Evolutionary conservation across 37 sponge, comb jelly and placozoan species (phyloP), one percentile per base, ranked within the genome.

Genomic region (Bolinopsis microptera): DNA sequence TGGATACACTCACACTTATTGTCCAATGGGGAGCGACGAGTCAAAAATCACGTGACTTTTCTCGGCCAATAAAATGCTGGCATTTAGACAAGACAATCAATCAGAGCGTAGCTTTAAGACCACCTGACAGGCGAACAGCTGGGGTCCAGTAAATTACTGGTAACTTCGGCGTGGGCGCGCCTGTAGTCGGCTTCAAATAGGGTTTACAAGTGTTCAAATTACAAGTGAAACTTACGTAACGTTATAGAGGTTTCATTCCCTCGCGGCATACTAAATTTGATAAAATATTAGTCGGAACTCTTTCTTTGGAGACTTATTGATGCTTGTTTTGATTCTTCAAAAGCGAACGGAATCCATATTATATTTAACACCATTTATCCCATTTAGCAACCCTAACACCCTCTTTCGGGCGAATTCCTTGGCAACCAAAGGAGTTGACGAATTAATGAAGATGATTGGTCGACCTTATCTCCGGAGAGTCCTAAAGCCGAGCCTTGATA

Each of bases 361-460:
- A n/a, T n/a, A n/a, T n/a, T 48, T 48, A 48, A 48, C 5, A 48
- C 30, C 74, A 72, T 72, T 24, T 72, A 21, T 82, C 30, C 26
- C 23, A 36, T 92, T n/a, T 38, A 96, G 95, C 38, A 96, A 96
- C 38, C 94, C 95, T 30, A 96, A 96, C 72, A 96, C 97, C 0
- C 94, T 96, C n/a, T 96, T 96, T 69, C 93, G 97, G 16, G 97
- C 96, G 23, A 96, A 96, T 90, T 95, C 96, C 13, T 72, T 96
- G 35, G 96, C 94, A 0, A 93, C 96, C 23, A 96, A 96, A 69
- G 94, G 94, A 0, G 93, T 96, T 37, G 97, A 96, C 74, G 97
- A 96, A 90, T 94, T 95, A n/a, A 96, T 96, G 96, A 96, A 96
- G 77, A 48, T 95, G 76, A 92, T 95, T 34, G 96, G 97, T n/a